A percentile compares a stretch with the other conserved stretches of the same genome.
These are phyloP conservation scores for Platyscapa corneri DNA, from an alignment of 1,140 invertebrate species.

Conservation along the genomic window DNA sequence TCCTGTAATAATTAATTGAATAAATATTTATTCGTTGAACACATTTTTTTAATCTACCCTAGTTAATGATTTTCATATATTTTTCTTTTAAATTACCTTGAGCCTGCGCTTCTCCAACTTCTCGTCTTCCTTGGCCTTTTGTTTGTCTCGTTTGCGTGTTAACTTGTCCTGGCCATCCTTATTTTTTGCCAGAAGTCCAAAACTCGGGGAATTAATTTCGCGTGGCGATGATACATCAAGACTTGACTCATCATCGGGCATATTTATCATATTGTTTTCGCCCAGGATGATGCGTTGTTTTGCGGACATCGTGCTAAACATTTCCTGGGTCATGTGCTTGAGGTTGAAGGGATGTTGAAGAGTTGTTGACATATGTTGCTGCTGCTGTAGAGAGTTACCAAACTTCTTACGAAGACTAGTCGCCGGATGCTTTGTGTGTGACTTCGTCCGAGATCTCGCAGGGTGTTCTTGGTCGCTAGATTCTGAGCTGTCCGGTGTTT, in stretches of 20 bases:
- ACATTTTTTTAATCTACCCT: not conserved
- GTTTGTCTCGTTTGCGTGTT: conserved; percentile 80
- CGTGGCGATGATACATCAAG: conserved; percentile 80
- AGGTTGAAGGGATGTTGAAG: conserved; percentile 71
- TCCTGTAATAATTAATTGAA: conserved; percentile 67
- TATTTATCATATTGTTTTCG: conserved; percentile 71
- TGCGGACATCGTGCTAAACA: conserved; percentile 69
- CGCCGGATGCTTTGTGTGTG: conserved; percentile 62
- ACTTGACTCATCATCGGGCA: conserved; percentile 81
- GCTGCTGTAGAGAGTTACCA: conserved; percentile 66
- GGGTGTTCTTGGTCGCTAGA: conserved; percentile 70
- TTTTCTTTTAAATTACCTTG: too few species aligned
- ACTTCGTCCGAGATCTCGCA: conserved; percentile 66
- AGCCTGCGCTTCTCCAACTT: conserved; percentile 83
- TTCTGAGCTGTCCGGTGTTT: conserved; percentile 70
- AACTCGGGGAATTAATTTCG: conserved; percentile 82
- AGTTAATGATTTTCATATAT: too few species aligned
- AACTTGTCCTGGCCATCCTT: conserved; percentile 81
- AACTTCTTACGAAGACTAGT: conserved; percentile 69
- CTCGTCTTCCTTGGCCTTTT: conserved; percentile 86
- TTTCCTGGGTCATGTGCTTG: conserved; percentile 72
- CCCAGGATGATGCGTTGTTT: conserved; percentile 62
- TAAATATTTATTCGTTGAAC: not conserved
- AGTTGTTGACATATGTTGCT: conserved; percentile 62
- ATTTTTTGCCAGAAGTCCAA: conserved; percentile 78